Evolutionary conservation across 2,113 vertebrate species (phyloP).

Genomic region (Oenanthe oenanthe): DNA sequence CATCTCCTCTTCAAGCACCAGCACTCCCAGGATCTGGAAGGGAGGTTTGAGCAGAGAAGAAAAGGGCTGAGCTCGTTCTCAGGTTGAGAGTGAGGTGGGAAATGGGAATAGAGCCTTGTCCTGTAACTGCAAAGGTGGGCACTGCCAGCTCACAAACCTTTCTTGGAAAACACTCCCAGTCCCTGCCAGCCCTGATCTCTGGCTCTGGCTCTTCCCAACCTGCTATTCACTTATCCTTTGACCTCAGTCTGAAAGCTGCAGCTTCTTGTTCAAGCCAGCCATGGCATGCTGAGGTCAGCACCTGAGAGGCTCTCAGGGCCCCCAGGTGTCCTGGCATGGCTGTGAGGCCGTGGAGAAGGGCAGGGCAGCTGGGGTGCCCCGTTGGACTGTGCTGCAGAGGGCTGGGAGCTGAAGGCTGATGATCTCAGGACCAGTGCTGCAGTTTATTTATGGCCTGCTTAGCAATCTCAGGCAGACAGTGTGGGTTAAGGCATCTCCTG

Average conservation of each 20-base stretch:
- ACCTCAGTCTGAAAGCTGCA: not conserved
- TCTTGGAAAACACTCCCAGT: not conserved
- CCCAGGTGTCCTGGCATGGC: not conserved
- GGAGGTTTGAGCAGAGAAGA: not conserved
- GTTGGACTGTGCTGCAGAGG: not conserved
- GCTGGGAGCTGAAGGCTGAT: not conserved
- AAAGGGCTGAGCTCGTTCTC: not conserved
- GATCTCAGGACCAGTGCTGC: not conserved
- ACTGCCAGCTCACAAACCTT: not conserved
- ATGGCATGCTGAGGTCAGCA: fast-evolving
- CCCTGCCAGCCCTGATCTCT: not conserved
- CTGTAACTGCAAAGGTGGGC: not conserved
- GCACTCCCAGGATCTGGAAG: not conserved
- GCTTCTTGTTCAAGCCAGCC: not conserved
- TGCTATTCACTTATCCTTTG: not conserved
- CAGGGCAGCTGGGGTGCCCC: not conserved
- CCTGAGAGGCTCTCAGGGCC: not conserved
- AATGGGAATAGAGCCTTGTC: not conserved
- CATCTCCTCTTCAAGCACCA: not conserved
- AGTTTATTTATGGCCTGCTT: slow-evolving; percentile 55
- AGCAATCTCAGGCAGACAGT: slow-evolving; percentile 35
- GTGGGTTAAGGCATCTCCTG: slow-evolving; percentile 49
- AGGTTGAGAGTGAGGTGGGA: not conserved
- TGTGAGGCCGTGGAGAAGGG: not conserved
- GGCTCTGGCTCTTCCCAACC: not conserved